These are phyloP conservation scores for Mustela nigripes DNA, from an alignment of 2,113 vertebrate species.

Conservation along the genomic window DNA sequence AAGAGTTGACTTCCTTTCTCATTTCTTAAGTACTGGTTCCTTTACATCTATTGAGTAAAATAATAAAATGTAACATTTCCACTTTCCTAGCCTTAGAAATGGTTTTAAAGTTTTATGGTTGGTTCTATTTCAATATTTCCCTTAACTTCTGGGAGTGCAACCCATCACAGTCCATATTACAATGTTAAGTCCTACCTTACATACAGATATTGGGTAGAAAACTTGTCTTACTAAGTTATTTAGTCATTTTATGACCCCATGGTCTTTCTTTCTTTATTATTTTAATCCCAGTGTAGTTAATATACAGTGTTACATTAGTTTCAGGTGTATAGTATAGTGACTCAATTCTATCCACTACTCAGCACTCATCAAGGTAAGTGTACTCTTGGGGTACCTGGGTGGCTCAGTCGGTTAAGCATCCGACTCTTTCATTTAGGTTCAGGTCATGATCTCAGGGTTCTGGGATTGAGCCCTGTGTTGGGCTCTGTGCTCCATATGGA, in stretches of 20 bases:
- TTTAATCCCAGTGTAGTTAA: not conserved
- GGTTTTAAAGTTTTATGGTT: not conserved
- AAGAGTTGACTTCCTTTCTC: not conserved
- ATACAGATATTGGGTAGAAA: not conserved
- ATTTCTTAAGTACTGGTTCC: not conserved
- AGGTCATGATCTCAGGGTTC: too few species aligned
- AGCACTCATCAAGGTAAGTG: too few species aligned
- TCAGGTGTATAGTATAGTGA: not conserved
- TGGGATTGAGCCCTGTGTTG: too few species aligned
- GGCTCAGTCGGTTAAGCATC: too few species aligned
- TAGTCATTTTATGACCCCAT: not conserved
- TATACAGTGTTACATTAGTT: not conserved
- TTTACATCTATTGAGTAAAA: slow-evolving; percentile 15
- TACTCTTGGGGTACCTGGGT: too few species aligned
- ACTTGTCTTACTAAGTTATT: not conserved
- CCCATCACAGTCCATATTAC: not conserved
- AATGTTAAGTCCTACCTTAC: not conserved
- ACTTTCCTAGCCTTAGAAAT: not conserved
- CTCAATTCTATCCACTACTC: too few species aligned
- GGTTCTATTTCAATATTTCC: not conserved
- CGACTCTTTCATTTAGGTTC: too few species aligned
- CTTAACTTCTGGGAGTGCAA: not conserved
- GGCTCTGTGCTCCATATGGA: too few species aligned
- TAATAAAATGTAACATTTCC: slow-evolving; percentile 16
- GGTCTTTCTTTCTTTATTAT: not conserved